phyloP scores from a whole-genome alignment of 2,113 vertebrate genomes.

The Girardinichthys multiradiatus region DNA sequence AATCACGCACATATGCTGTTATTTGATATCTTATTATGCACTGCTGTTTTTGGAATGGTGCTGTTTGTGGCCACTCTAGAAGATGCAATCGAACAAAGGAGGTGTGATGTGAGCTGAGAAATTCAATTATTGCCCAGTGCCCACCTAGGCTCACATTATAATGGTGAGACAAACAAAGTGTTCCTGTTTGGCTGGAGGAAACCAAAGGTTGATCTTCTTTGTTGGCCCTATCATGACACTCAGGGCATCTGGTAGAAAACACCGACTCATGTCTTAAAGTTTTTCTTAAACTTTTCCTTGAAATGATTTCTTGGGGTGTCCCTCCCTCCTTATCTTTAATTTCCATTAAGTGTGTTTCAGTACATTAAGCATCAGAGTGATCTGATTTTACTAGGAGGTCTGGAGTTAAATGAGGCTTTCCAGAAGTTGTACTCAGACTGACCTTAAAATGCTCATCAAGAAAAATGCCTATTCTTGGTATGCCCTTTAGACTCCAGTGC shows the following conservation, averaged over 20 bases:
- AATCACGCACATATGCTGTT: neutral
- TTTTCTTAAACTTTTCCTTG: constrained; percentile 31
- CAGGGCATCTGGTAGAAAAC: constrained; percentile 4
- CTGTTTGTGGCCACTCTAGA: constrained; percentile 8
- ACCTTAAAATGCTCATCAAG: constrained; percentile 74
- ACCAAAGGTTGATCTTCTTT: constrained; percentile 45
- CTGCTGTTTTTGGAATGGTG: neutral
- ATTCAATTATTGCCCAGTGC: constrained; percentile 62
- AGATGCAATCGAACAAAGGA: constrained; percentile 20
- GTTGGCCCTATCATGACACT: constrained; percentile 42
- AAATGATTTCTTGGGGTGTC: constrained; percentile 51
- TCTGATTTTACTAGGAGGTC: constrained; percentile 70
- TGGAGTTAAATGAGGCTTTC: constrained; percentile 76
- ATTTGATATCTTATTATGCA: neutral
- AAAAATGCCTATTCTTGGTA: constrained; percentile 69
- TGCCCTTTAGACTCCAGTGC: constrained; percentile 65
- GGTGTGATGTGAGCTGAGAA: constrained; percentile 58
- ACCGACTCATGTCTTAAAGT: constrained; percentile 18
- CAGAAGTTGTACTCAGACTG: constrained; percentile 61
- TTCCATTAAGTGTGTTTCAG: constrained; percentile 71
- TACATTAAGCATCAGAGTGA: constrained; percentile 76
- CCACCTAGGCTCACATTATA: constrained; percentile 62
- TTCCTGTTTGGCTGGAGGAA: constrained; percentile 26
- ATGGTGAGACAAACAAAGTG: constrained; percentile 61
- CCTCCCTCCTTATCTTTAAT: constrained; percentile 43